Percentiles rank a stretch among this genome's conserved stretches.
Evolutionary conservation across 2,113 vertebrate species (phyloP).

Genomic region (Pheucticus melanocephalus): DNA sequence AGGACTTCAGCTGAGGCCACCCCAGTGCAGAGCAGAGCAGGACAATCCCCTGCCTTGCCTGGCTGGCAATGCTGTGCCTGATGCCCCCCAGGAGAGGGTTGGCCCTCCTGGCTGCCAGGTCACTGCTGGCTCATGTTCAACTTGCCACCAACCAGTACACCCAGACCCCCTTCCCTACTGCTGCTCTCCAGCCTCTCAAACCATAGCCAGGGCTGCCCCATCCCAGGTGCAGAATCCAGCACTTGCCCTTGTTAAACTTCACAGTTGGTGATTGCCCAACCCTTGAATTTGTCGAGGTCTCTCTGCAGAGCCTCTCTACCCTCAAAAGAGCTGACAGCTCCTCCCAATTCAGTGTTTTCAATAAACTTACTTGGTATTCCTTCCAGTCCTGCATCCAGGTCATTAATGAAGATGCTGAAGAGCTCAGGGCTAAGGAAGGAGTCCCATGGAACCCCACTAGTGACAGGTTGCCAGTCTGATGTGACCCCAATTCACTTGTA

Average conservation of each 20-base stretch:
- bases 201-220: background rate
- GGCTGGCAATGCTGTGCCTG: fast-evolving
- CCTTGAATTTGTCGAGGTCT: background rate
- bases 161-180: fast-evolving
- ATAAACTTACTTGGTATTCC: background rate
- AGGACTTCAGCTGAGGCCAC: fast-evolving
- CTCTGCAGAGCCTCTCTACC: background rate
- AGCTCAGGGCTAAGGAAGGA: background rate
- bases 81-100: fast-evolving
- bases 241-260: background rate
- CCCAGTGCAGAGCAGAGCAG: background rate
- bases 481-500: background rate
- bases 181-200: background rate
- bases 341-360: background rate
- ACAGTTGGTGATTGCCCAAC: background rate
- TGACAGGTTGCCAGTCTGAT: background rate
- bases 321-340: fast-evolving
- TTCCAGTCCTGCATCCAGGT: background rate
- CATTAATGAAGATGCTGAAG: background rate
- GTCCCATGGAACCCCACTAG: background rate
- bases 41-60: background rate
- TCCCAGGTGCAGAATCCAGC: background rate
- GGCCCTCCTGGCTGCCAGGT: background rate
- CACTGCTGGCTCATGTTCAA: background rate
- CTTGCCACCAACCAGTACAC: background rate